Base-by-base conservation (phyloP, 2,888 invertebrate species). In the Stenolophus ochropezus region DNA sequence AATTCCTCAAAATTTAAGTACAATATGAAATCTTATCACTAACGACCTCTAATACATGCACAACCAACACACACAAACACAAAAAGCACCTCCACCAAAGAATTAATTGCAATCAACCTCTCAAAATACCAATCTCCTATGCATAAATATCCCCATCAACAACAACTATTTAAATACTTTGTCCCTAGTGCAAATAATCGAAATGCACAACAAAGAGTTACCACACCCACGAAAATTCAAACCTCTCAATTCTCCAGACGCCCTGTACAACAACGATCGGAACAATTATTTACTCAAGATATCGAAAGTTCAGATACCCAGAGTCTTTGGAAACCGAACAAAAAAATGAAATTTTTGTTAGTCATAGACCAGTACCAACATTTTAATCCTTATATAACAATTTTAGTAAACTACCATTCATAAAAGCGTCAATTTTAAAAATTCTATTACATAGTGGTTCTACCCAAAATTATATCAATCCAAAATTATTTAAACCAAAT, bases 351-450 rank as follows among this genome's bases (percentile, higher is more conserved):
- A 69, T 42, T 18, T 69, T 69, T 69, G 27, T 69, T 69, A 33
- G 33, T 33, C 25, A 14, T 69, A 33, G 61, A 58, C 21, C 18
- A 47, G 1, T 18, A 33, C 8, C 42, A 18, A 42, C 3, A 73
- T 49, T 42, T 18, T 47, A 73, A 73, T 73, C 49, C 21, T 5
- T 69, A 49, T 49, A 47, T 42, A 49, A 47, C 21, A 73, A 73
- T 21, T 21, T 49, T 8, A 73, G 73, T 49, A 73, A 73, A 73
- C 6, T 73, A 47, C 73, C 73, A 49, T 73, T 73, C 1, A 73
- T 49, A n/a, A 42, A 47, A 47, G 47, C 49, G 47, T 5, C 20
- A 5, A 49, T 49, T 11, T 21, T 20, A 0, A 73, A 73, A 73
- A 73, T 73, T 49, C 49, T 73, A 73, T 42, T 73, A 49, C 49